phyloP scores from a whole-genome alignment of 30 jellyfish, hydroid and myxozoan species.

The Hydra vulgaris region DNA sequence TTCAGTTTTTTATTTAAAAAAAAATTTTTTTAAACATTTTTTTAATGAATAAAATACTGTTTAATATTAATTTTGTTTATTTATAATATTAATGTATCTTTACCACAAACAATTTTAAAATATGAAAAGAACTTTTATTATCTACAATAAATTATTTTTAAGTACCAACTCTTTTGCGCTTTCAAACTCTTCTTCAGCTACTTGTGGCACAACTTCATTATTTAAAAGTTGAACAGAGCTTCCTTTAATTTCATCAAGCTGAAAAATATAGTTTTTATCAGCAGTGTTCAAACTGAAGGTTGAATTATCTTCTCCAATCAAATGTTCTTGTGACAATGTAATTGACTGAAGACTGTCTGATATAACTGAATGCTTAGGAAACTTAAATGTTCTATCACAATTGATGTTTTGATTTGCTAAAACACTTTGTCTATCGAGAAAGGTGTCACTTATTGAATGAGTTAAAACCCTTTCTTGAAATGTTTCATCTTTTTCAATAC shows the following conservation, averaged over 20 bases:
- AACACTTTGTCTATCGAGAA: not conserved
- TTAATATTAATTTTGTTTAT: too few relatives aligned
- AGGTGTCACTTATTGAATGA: not conserved
- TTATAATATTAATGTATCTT: too few relatives aligned
- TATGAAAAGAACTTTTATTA: too few relatives aligned
- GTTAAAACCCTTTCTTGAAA: not conserved
- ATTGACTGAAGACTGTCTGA: slow-evolving; percentile 24
- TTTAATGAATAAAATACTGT: too few relatives aligned
- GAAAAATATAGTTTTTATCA: not conserved
- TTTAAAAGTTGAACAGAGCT: not conserved
- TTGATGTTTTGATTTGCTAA: not conserved
- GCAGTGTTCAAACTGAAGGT: not conserved
- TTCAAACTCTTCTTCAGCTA: slow-evolving; percentile 34
- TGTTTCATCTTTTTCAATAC: not conserved
- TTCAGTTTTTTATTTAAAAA: too few relatives aligned
- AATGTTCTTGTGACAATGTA: slow-evolving; percentile 9
- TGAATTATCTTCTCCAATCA: slow-evolving; percentile 1
- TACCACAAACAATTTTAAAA: too few relatives aligned
- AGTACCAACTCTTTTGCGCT: slow-evolving; percentile 11
- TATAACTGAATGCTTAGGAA: not conserved
- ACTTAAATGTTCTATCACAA: not conserved
- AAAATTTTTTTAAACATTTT: too few relatives aligned
- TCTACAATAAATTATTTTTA: too few relatives aligned
- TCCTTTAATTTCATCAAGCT: not conserved
- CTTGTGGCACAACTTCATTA: slow-evolving; percentile 12